phyloP scores from a whole-genome alignment of 2,888 invertebrate genomes.

The Chloroclysta siterata region DNA sequence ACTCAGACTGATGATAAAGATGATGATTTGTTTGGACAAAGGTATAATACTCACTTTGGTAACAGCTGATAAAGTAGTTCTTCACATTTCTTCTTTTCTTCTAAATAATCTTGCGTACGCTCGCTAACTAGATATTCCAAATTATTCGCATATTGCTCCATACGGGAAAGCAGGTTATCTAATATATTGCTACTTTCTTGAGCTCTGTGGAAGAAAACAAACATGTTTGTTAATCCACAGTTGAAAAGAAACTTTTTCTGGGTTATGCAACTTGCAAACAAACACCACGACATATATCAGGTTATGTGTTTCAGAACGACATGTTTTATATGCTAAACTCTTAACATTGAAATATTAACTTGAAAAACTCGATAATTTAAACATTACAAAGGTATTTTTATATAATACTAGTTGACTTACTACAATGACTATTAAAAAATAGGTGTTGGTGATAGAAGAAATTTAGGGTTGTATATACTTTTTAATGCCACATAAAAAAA shows the following conservation, averaged over 20 bases:
- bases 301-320: neutral
- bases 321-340: no score
- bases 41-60: conserved; percentile 89
- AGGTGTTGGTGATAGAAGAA: no score
- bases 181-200: conserved; percentile 96
- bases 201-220: conserved; percentile 83
- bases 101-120: conserved; percentile 97
- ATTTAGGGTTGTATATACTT: no score
- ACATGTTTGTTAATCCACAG: conserved; percentile 6
- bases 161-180: conserved; percentile 97
- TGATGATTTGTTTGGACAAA: neutral
- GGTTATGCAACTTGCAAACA: conserved; percentile 1
- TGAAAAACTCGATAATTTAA: no score
- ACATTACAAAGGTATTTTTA: no score
- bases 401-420: no score
- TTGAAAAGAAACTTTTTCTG: conserved; percentile 3
- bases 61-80: conserved; percentile 97
- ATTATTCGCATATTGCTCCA: conserved; percentile 99
- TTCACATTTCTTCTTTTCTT: conserved; percentile 99
- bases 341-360: no score
- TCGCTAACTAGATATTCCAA: conserved; percentile 98
- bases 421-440: no score
- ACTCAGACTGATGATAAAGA: neutral
- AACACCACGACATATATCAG: neutral
- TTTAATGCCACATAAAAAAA: no score